Evolutionary conservation across 2,113 vertebrate species (phyloP).

Genomic region (Vimba vimba): DNA sequence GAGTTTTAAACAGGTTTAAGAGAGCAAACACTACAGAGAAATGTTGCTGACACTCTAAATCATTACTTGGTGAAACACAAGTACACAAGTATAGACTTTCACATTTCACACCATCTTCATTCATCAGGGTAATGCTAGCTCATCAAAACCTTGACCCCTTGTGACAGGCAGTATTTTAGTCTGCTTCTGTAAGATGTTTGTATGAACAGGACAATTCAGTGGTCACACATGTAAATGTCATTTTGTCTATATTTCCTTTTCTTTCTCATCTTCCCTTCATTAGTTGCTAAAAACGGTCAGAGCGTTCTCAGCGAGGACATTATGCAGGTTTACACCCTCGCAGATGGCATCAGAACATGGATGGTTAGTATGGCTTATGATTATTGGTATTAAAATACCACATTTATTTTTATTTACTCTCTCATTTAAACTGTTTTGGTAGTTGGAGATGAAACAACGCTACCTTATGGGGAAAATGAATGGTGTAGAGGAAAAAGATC

Average conservation of each 20-base stretch:
- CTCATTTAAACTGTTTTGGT: constrained; percentile 53
- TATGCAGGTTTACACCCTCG: constrained; percentile 86
- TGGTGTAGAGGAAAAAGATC: constrained; percentile 76
- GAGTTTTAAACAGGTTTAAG: background rate
- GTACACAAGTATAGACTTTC: background rate
- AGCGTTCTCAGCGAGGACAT: constrained; percentile 85
- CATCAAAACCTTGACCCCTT: background rate
- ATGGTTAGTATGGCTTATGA: constrained; percentile 82
- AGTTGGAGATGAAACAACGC: constrained; percentile 98
- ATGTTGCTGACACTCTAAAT: background rate
- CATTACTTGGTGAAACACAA: no score
- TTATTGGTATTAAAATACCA: background rate
- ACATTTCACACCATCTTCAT: no score
- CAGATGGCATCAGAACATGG: constrained; percentile 95
- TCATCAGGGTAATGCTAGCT: background rate
- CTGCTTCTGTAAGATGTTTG: background rate
- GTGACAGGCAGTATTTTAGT: background rate
- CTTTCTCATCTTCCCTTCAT: constrained; percentile 35
- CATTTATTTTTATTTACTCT: background rate
- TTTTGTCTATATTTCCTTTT: background rate
- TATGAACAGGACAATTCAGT: background rate
- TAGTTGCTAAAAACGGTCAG: constrained; percentile 86
- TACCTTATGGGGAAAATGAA: constrained; percentile 81
- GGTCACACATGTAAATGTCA: background rate
- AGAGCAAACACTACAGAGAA: background rate